A percentile compares a stretch with the other conserved stretches of the same genome.
phyloP scores from a whole-genome alignment of 2,113 vertebrate species.

The Oxygymnocypris stewartii region DNA sequence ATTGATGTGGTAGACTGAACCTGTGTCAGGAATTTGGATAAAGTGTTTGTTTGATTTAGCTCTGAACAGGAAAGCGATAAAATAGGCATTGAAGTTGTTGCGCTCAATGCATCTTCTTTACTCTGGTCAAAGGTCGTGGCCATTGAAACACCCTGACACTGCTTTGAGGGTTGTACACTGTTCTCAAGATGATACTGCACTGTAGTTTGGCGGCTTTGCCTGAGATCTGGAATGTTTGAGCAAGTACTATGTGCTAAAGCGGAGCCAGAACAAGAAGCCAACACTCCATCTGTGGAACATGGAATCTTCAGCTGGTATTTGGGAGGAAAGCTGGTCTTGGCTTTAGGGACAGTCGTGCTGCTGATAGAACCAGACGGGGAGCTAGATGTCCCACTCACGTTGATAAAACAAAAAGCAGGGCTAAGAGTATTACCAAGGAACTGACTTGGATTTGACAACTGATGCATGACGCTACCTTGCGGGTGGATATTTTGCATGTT shows the following conservation, averaged over 20 bases:
- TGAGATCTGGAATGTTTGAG: slow-evolving; percentile 1
- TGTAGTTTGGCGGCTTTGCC: slow-evolving; percentile 4
- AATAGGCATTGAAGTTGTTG: neutral
- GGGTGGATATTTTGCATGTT: slow-evolving; percentile 31
- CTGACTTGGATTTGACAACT: slow-evolving; percentile 53
- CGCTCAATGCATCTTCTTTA: neutral
- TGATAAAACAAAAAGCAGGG: slow-evolving; percentile 56
- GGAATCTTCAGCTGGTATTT: slow-evolving; percentile 80
- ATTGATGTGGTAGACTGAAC: slow-evolving; percentile 18
- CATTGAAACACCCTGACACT: neutral
- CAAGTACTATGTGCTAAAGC: slow-evolving; percentile 3
- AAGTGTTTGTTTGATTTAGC: slow-evolving; percentile 23
- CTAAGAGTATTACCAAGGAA: slow-evolving; percentile 53
- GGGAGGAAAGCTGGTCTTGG: slow-evolving; percentile 73
- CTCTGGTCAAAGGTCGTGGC: neutral
- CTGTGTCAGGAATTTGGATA: slow-evolving; percentile 7
- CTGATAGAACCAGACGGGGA: slow-evolving; percentile 44
- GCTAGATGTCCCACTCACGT: slow-evolving; percentile 53
- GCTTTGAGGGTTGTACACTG: neutral
- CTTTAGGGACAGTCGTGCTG: slow-evolving; percentile 32
- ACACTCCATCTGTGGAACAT: slow-evolving; percentile 55
- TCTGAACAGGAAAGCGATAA: neutral
- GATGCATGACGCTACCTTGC: slow-evolving; percentile 50
- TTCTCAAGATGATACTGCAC: neutral
- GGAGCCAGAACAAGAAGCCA: slow-evolving; percentile 32